Conservation (phyloP, 2,113 vertebrate species). For the Pelusios castaneus region DNA sequence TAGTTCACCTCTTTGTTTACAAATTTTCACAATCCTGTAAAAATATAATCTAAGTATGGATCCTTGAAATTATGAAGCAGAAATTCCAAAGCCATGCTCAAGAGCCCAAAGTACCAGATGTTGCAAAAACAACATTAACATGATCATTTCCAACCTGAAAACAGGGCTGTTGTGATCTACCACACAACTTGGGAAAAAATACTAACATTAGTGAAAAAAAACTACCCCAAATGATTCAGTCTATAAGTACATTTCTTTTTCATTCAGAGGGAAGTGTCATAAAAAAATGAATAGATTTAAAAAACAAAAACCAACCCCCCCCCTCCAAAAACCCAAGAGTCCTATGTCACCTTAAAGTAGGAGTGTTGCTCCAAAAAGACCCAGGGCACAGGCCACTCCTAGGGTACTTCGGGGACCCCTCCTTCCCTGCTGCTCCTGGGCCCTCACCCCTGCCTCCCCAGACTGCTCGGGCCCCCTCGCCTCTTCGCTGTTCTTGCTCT, state of each 20-base stretch:
- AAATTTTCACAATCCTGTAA: not conserved
- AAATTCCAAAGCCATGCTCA: not conserved
- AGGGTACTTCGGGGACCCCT: no score
- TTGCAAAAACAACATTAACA: not conserved
- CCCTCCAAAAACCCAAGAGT: no score
- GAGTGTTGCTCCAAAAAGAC: no score
- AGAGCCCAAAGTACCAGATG: not conserved
- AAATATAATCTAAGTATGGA: not conserved
- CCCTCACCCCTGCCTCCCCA: no score
- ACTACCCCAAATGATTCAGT: no score
- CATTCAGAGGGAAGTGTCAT: fast-evolving
- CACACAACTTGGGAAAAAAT: not conserved
- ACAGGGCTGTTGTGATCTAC: not conserved
- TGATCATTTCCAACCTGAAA: fast-evolving
- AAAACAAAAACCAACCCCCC: fast-evolving
- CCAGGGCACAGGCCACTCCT: no score
- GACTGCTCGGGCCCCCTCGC: no score
- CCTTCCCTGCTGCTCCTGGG: no score
- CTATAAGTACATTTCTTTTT: not conserved
- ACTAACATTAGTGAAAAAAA: fast-evolving
- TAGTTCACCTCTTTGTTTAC: not conserved
- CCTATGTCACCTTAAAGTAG: no score
- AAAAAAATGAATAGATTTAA: fast-evolving
- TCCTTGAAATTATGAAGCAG: not conserved
- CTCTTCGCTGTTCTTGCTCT: no score